phyloP scores from a whole-genome alignment of 2,888 invertebrate genomes.

The Bibio marci region DNA sequence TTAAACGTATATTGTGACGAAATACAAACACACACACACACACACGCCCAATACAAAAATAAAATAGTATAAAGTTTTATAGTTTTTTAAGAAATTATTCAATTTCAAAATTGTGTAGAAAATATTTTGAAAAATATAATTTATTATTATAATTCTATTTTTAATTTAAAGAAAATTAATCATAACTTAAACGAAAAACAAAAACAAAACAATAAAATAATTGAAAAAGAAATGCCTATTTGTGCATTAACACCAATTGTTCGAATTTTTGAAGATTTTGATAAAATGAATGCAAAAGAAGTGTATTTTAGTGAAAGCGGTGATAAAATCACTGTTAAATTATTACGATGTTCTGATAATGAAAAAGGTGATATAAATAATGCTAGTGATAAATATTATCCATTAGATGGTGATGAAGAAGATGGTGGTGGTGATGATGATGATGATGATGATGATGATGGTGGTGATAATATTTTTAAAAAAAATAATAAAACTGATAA shows the following conservation, averaged over 20 bases:
- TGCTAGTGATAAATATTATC: not conserved
- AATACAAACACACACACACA: no score
- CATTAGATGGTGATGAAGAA: not conserved
- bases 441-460: constrained; percentile 4
- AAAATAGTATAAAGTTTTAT: no score
- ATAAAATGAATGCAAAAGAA: constrained; percentile 31
- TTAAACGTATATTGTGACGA: no score
- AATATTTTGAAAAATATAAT: no score
- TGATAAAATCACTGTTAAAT: constrained; percentile 17
- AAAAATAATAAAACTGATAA: not conserved
- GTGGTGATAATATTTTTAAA: no score
- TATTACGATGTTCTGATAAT: constrained; percentile 24
- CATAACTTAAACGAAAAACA: no score
- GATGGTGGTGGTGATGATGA: not conserved
- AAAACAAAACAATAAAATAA: constrained; percentile 1
- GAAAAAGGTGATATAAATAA: constrained; percentile 20
- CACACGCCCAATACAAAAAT: no score
- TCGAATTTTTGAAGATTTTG: constrained; percentile 29
- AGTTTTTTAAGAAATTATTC: no score
- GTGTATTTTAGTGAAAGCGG: constrained; percentile 23
- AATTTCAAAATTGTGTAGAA: no score
- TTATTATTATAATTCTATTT: no score
- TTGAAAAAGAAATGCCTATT: constrained; percentile 21
- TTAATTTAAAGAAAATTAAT: no score
- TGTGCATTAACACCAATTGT: constrained; percentile 20